A percentile compares a stretch with the other conserved stretches of the same genome.
Conservation (phyloP, 2,888 invertebrate genomes). For the Oxytorus armatus region DNA sequence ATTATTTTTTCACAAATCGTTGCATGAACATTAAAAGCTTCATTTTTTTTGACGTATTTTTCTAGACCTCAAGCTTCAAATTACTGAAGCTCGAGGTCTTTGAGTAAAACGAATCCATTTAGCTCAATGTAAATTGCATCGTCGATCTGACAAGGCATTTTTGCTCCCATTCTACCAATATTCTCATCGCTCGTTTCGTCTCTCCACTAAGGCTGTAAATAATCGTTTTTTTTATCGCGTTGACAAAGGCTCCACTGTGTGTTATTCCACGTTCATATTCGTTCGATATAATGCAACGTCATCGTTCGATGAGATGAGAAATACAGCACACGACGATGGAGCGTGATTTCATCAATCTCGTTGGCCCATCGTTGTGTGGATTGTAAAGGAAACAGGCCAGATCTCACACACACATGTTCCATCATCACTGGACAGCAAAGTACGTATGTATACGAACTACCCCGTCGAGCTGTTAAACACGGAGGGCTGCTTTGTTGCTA, state of each 20-base stretch:
- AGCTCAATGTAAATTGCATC: neutral
- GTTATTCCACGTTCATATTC: neutral
- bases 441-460: slow-evolving; percentile 10
- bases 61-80: too few relatives aligned
- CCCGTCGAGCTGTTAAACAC: slow-evolving; percentile 34
- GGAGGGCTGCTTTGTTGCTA: slow-evolving; percentile 35
- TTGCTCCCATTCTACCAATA: neutral
- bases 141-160: neutral
- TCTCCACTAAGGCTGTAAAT: too few relatives aligned
- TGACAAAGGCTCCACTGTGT: neutral
- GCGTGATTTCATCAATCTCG: slow-evolving; percentile 61
- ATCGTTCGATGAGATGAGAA: slow-evolving; percentile 28
- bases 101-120: neutral
- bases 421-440: slow-evolving; percentile 38
- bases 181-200: neutral
- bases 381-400: slow-evolving; percentile 30
- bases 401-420: slow-evolving; percentile 3
- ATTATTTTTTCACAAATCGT: too few relatives aligned
- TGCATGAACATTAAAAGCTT: neutral
- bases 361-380: slow-evolving; percentile 42
- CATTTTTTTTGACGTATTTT: too few relatives aligned
- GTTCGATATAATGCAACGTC: slow-evolving; percentile 21
- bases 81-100: too few relatives aligned
- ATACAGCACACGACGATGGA: slow-evolving; percentile 20
- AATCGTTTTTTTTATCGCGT: too few relatives aligned